Evolutionary conservation across 2,113 vertebrate genomes (phyloP), one percentile per base, ranked within the genome.

Genomic region (Rhinopomastus cyanomelas): DNA sequence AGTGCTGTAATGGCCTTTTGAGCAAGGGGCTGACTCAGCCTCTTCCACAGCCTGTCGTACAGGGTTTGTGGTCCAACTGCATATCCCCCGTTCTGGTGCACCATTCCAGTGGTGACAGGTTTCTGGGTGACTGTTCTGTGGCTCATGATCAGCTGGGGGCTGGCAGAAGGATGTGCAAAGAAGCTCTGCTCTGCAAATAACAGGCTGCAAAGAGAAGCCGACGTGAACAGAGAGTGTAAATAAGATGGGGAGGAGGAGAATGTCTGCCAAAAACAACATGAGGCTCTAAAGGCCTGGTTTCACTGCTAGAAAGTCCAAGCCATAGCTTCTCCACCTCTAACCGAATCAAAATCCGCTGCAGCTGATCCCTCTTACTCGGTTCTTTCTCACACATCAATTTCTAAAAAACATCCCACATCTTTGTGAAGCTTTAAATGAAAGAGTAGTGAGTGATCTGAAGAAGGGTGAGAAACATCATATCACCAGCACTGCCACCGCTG

Each of bases 61-160:
- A 73, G 55, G 32, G 37, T 92, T 92, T 94, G 90, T 66, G 0
- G 53, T 95, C 95, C 93, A 94, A 95, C 44, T 93, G 68, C 11
- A 1, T 80, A 79, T 96, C 88, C 88, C 80, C 64, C 66, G 2
- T 93, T 93, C 94, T 95, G 81, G 73, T 79, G 81, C 74, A 84
- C 93, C 53, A 65, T 92, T 96, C 93, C 95, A 95, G 93, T 94
- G 92, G 92, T 94, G 95, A 95, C 95, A 96, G 93, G 91, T 96
- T 96, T 93, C 95, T 96, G 92, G 88, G 93, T 96, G 94, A 95
- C 92, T 95, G 93, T 92, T 96, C 94, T 69, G 71, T 94, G 88
- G 93, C 93, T 96, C 81, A 95, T 86, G 92, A 95, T 96, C 90
- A 95, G 94, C 94, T 94, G 94, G 94, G 95, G 94, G 83, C 93